Evolutionary conservation across 2,797 vertebrate genomes (phyloP), one percentile per base, ranked within the genome.

Genomic region (Melanotaenia parkinsoni): DNA sequence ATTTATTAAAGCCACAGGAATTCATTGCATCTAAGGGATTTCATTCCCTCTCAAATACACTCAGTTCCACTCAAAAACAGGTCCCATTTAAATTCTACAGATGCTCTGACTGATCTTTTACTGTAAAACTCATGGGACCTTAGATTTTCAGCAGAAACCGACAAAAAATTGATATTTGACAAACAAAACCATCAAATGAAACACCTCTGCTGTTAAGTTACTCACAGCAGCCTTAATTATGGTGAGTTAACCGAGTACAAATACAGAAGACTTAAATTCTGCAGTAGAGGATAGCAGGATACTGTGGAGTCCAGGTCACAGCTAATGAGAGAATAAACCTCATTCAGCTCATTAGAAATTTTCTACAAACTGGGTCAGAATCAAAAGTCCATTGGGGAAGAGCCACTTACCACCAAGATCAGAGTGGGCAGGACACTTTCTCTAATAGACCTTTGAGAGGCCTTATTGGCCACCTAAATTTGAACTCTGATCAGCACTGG

Each of bases 361-460:
- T 82, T 37, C 72, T n/a, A 65, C 72, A 76, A 81, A 83, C 72
- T 81, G 77, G 73, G 76, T 80, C 72, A 76, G 66, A 84, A 86
- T 86, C 69, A 67, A 74, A 80, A 79, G 74, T 85, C 77, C 58
- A 56, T 4, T 64, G 72, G 70, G 77, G 62, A 64, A 70, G 72
- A 20, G 67, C 62, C 50, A 69, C 69, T 71, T 85, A 83, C 82
- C 76, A 74, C 64, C 45, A 14, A 35, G 69, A 81, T 84, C 74
- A 77, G 71, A 77, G 83, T 69, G 68, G 79, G 73, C 72, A 59
- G 33, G 63, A 58, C 45, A 43, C 77, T 72, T 73, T 69, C 62
- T 72, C 65, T 81, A 84, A 86, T 61, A 77, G 75, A 62, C 76
- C 83, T 83, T 81, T 80, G 69, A 86, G 71, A 82, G 37, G 40